Conservation (phyloP, 2,113 vertebrate species). For the Caracal caracal region DNA sequence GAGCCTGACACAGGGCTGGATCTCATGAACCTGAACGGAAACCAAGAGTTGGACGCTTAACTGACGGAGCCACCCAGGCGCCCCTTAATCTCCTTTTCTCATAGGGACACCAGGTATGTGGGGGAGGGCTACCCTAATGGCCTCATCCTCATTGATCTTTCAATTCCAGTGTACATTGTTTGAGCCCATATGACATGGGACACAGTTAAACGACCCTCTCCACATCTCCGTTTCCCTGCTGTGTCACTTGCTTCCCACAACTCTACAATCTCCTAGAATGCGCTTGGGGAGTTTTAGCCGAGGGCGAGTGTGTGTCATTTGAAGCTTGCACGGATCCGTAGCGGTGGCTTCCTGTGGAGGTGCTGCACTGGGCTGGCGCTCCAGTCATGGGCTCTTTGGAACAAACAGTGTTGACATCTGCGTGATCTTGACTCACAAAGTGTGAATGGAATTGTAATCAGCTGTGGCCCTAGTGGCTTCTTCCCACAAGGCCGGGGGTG, state of each 20-base stretch:
- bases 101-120: not conserved
- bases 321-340: not conserved
- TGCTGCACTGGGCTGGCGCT: not conserved
- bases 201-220: not conserved
- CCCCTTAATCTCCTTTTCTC: not conserved
- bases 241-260: not conserved
- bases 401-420: not conserved
- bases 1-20: too few species aligned
- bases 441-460: not conserved
- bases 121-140: not conserved
- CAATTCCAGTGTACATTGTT: not conserved
- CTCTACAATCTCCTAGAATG: not conserved
- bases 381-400: not conserved
- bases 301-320: not conserved
- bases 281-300: not conserved
- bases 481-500: not conserved
- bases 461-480: not conserved
- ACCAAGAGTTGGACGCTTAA: too few species aligned
- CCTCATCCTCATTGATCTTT: not conserved
- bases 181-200: not conserved
- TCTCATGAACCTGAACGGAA: too few species aligned
- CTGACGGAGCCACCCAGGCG: too few species aligned
- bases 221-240: not conserved
- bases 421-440: not conserved
- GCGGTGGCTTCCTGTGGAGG: not conserved